Percentiles rank a stretch among this genome's conserved stretches.
Conservation (phyloP, 2,113 vertebrate species). For the Macrotus californicus region DNA sequence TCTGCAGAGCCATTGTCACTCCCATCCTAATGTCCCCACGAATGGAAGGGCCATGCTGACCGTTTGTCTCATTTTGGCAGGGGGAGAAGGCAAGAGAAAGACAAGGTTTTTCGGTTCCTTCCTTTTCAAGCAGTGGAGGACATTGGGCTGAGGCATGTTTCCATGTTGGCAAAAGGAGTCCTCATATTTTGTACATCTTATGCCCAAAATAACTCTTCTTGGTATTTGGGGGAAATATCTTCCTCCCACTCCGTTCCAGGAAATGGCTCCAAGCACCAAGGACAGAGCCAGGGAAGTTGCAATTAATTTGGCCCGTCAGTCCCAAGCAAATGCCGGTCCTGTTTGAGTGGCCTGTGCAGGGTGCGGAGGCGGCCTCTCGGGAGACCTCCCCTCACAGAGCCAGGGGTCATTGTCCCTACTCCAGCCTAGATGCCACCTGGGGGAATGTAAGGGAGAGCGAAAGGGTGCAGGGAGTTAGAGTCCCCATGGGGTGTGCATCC, state of each 20-base stretch:
- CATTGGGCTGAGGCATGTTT: neutral
- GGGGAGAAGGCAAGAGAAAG: neutral
- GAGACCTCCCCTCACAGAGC: neutral
- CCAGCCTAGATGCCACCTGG: neutral
- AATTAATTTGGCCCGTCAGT: constrained; percentile 15
- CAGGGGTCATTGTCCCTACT: neutral
- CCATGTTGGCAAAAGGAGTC: constrained; percentile 60
- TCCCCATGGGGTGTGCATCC: neutral
- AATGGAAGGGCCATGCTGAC: neutral
- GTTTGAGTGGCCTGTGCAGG: neutral
- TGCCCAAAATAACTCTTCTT: constrained; percentile 64
- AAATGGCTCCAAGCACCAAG: constrained; percentile 53
- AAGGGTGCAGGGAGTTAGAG: neutral
- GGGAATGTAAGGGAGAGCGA: neutral
- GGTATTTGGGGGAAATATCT: constrained; percentile 60
- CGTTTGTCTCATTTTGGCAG: neutral
- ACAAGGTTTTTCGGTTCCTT: neutral
- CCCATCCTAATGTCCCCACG: neutral
- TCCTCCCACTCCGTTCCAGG: constrained; percentile 49
- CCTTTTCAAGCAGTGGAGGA: constrained; percentile 22
- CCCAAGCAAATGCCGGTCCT: neutral
- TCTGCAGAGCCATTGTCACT: neutral
- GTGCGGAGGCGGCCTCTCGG: neutral
- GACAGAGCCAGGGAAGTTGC: constrained; percentile 60
- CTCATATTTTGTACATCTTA: constrained; percentile 51